Evolutionary conservation across 2,888 invertebrate species (phyloP), one percentile per base, ranked within the genome.

Genomic region (Gnatocerus cornutus): DNA sequence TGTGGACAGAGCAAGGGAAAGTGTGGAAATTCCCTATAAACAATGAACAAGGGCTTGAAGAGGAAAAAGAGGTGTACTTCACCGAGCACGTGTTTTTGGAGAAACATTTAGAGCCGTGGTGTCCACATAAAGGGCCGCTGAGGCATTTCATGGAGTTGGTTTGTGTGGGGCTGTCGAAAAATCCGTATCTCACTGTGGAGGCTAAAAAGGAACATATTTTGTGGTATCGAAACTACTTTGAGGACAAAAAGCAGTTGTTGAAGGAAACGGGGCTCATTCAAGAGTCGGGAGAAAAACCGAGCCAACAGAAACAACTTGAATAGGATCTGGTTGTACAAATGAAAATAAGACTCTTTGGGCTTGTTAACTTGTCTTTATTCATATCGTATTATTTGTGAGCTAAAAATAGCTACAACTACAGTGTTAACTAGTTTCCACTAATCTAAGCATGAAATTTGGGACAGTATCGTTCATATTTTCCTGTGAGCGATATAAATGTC

Each of bases 91-190:
- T 99, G 21, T 98, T 99, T 84, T 86, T 99, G 8, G 98, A 98
- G 71, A 87, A 90, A 10, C 91, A 95, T 81, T 87, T 99, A 10
- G 92, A 93, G 77, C 90, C 88, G 0, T 96, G 96, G 94, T 98
- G 99, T 82, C 98, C 99, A 0, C 88, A 87, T 48, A 90, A 88
- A 76, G 99, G 98, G 0, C 98, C 99, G 0, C 88, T 99, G 73
- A 89, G 97, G 5, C 96, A 98, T 84, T 99, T 97, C 83, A 99
- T 99, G 99, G 98, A 99, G 80, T 87, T 99, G 4, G 98, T 99
- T 0, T 93, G 94, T 76, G 90, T 93, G 0, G 99, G 98, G 3
- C 87, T 99, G 0, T 96, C 97, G 0, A 97, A 97, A 84, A 99
- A 99, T 86, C 92, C 96, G 0, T 96, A 94, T 84, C 88, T 98